Conservation (phyloP, 2,797 vertebrate genomes). For the Falco novaeseelandiae region DNA sequence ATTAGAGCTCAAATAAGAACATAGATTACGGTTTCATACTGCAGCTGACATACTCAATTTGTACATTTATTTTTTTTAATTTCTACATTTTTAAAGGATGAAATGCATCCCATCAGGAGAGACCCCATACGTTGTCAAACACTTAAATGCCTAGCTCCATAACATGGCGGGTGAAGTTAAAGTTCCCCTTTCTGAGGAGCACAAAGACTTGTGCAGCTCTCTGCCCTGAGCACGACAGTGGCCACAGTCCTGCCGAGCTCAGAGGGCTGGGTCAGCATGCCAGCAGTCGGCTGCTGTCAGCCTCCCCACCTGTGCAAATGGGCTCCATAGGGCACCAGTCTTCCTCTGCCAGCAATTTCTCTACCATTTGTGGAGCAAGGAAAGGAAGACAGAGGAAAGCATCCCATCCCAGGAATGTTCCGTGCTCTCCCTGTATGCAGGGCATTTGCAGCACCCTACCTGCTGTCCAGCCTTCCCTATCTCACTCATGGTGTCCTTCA, state of each 20-base stretch:
- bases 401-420: neutral
- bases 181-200: neutral
- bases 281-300: neutral
- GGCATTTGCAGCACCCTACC: neutral
- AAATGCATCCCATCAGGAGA: neutral
- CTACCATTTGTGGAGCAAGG: neutral
- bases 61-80: neutral
- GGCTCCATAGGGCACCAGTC: rapidly evolving
- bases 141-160: neutral
- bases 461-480: neutral
- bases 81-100: neutral
- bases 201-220: neutral
- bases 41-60: neutral
- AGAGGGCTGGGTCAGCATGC: neutral
- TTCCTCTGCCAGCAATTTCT: neutral
- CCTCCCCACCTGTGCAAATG: neutral
- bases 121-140: rapidly evolving
- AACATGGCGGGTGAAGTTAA: rapidly evolving
- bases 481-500: rapidly evolving
- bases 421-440: rapidly evolving
- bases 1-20: constrained; percentile 25
- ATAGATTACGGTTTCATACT: neutral
- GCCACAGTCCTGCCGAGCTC: neutral
- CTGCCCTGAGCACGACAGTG: rapidly evolving
- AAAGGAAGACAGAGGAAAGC: neutral